These are phyloP conservation scores for Cryptomyrus ogoouensis DNA, from an alignment of 2,113 vertebrate species.

Conservation along the genomic window DNA sequence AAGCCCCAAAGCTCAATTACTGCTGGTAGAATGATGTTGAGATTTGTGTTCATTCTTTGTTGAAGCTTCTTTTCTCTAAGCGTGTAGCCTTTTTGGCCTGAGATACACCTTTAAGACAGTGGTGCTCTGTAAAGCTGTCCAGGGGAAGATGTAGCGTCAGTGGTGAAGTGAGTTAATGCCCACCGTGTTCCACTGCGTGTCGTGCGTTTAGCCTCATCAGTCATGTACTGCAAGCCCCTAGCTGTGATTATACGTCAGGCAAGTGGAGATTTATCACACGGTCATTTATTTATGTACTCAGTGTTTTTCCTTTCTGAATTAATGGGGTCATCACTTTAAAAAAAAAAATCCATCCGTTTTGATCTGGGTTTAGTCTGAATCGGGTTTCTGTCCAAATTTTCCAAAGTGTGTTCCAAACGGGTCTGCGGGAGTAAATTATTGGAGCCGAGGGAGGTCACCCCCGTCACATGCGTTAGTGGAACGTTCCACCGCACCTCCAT, in stretches of 20 bases:
- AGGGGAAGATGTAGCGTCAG: neutral
- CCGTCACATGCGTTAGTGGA: conserved; percentile 9
- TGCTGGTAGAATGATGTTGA: neutral
- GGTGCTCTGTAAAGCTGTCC: neutral
- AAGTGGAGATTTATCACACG: conserved; percentile 53
- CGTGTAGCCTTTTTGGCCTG: neutral
- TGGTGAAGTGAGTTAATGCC: conserved; percentile 35
- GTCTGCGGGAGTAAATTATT: conserved; percentile 37
- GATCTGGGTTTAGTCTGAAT: conserved; percentile 15
- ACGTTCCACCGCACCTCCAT: conserved; percentile 1
- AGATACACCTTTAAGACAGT: neutral
- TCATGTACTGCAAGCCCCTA: conserved; percentile 36
- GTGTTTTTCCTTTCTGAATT: conserved; percentile 39
- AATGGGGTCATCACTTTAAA: conserved; percentile 49
- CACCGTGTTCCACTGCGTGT: conserved; percentile 7
- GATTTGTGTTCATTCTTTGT: neutral
- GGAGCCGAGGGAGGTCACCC: conserved; percentile 43
- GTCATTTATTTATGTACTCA: conserved; percentile 55
- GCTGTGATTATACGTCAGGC: conserved; percentile 58
- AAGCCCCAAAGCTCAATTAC: neutral
- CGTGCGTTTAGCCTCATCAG: conserved; percentile 32
- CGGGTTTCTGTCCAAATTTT: conserved; percentile 28
- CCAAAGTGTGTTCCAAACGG: conserved; percentile 15
- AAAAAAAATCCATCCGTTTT: conserved; percentile 8
- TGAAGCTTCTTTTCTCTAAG: neutral